Evolutionary conservation across 2,888 invertebrate species (phyloP).

Genomic region (Parthenolecanium corni): DNA sequence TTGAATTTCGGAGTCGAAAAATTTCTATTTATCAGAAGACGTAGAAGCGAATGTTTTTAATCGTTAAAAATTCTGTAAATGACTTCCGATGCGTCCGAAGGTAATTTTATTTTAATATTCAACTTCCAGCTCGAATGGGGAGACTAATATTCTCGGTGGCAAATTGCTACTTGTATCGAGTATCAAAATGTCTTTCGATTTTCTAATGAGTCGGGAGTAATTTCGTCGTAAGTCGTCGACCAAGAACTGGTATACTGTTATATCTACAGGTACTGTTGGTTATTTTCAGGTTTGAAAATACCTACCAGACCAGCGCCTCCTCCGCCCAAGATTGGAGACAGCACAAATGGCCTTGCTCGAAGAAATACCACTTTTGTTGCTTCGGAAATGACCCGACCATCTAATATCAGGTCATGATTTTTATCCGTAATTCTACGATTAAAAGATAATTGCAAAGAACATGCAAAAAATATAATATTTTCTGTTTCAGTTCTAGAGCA

Average conservation of each 20-base stretch:
- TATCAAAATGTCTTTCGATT: neutral
- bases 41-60: too few species aligned
- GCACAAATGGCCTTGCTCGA: slow-evolving; percentile 21
- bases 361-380: slow-evolving; percentile 1
- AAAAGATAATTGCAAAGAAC: neutral
- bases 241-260: too few species aligned
- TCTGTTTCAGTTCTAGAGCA: neutral
- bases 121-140: neutral
- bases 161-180: too few species aligned
- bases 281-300: slow-evolving; percentile 24
- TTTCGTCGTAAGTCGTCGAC: too few species aligned
- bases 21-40: too few species aligned
- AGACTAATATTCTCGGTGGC: neutral
- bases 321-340: slow-evolving; percentile 28
- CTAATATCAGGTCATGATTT: neutral
- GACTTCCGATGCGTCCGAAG: slow-evolving; percentile 20
- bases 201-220: neutral
- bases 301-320: slow-evolving; percentile 32
- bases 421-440: neutral
- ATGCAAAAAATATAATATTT: neutral
- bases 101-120: neutral
- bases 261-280: too few species aligned
- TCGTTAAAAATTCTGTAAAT: slow-evolving; percentile 7
- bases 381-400: neutral
- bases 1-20: too few species aligned